phyloP scores from a whole-genome alignment of 1,140 invertebrate species.

The Oedothorax gibbosus region DNA sequence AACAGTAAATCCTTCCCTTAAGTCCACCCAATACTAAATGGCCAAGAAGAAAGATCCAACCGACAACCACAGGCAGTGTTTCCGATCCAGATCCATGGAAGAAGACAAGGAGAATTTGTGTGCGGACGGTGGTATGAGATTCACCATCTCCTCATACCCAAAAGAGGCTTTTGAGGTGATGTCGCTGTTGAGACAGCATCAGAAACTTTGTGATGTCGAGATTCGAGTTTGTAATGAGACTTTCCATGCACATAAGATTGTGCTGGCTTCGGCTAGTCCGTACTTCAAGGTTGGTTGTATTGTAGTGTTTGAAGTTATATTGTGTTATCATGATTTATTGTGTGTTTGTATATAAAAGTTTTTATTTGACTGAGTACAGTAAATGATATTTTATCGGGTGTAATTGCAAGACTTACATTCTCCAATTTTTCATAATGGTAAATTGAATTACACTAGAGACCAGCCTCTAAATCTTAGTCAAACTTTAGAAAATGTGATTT shows the following conservation, averaged over 20 bases:
- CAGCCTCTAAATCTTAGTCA: too few relatives aligned
- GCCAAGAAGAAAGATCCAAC: slow-evolving; percentile 44
- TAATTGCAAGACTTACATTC: too few relatives aligned
- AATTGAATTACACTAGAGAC: too few relatives aligned
- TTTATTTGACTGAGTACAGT: too few relatives aligned
- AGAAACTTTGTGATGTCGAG: slow-evolving; percentile 97
- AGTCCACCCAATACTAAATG: slow-evolving; percentile 10
- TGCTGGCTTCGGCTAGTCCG: slow-evolving; percentile 91
- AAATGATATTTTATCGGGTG: too few relatives aligned
- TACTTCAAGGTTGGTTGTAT: slow-evolving; percentile 95
- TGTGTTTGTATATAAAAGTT: too few relatives aligned
- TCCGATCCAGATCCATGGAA: slow-evolving; percentile 48
- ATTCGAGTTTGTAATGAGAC: slow-evolving; percentile 93
- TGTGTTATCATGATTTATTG: too few relatives aligned
- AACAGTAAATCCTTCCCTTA: too few relatives aligned
- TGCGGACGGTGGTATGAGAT: slow-evolving; percentile 52
- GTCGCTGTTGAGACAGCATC: slow-evolving; percentile 83
- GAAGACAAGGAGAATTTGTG: slow-evolving; percentile 51
- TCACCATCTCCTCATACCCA: slow-evolving; percentile 53
- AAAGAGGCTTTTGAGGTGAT: slow-evolving; percentile 78
- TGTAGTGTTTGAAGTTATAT: too few relatives aligned
- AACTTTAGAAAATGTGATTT: too few relatives aligned
- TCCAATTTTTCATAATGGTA: too few relatives aligned
- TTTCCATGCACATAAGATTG: slow-evolving; percentile 93
- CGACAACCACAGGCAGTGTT: slow-evolving; percentile 38